A percentile compares a stretch with the other conserved stretches of the same genome.
These are phyloP conservation scores for Corythaeola cristata DNA, from an alignment of 2,113 vertebrate genomes.

Conservation along the genomic window DNA sequence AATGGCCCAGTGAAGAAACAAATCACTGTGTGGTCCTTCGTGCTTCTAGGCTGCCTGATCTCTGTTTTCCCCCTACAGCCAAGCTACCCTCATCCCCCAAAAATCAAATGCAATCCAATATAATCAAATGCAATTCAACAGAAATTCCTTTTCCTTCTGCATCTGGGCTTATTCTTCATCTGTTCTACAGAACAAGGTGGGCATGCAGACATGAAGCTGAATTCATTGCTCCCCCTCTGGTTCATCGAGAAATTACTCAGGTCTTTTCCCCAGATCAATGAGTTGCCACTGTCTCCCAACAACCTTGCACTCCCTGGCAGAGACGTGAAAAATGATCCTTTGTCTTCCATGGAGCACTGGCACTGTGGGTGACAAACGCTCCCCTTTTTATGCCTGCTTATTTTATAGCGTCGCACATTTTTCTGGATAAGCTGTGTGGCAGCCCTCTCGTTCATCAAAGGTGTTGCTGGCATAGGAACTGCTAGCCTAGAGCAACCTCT, in stretches of 20 bases:
- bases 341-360: neutral
- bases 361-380: conserved; percentile 15
- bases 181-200: neutral
- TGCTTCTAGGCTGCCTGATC: neutral
- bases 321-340: conserved; percentile 1
- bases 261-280: neutral
- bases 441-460: neutral
- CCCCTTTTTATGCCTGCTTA: conserved; percentile 12
- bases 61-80: neutral
- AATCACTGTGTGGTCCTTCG: neutral
- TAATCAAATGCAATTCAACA: neutral
- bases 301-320: neutral
- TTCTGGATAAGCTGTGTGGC: conserved; percentile 9
- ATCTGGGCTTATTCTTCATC: neutral
- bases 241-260: conserved; percentile 15
- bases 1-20: neutral
- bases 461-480: neutral
- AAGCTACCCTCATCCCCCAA: neutral
- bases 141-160: neutral
- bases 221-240: neutral
- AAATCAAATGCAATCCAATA: neutral
- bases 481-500: neutral
- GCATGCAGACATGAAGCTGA: neutral
- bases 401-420: neutral
- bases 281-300: neutral